phyloP scores from a whole-genome alignment of 2,113 vertebrate species.

The Callospermophilus lateralis region DNA sequence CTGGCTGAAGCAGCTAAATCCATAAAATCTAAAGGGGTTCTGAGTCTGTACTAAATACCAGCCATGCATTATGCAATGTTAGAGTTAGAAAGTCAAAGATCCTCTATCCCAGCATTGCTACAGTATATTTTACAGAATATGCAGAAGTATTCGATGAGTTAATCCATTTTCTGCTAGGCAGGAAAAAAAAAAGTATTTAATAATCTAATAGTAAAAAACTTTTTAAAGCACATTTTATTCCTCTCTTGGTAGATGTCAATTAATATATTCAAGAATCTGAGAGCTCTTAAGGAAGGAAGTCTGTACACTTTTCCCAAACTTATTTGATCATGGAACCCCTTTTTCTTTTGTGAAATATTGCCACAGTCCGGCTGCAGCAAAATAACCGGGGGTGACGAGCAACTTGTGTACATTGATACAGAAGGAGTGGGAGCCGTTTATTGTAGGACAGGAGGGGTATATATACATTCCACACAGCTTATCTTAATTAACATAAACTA shows the following conservation, averaged over 20 bases:
- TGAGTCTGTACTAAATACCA: not conserved
- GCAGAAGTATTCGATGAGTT: not conserved
- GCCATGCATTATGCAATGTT: not conserved
- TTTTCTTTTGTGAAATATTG: slow-evolving; percentile 9
- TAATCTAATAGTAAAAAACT: not conserved
- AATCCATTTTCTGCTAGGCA: not conserved
- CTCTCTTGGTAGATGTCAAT: not conserved
- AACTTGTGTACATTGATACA: too few relatives aligned
- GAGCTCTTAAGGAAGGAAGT: not conserved
- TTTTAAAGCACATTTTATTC: not conserved
- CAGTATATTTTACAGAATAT: not conserved
- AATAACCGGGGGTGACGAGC: too few relatives aligned
- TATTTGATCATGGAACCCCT: not conserved
- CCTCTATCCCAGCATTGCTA: not conserved
- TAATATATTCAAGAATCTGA: not conserved
- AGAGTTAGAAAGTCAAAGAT: not conserved
- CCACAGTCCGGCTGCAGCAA: too few relatives aligned
- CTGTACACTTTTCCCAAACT: not conserved
- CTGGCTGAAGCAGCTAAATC: not conserved
- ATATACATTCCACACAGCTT: too few relatives aligned
- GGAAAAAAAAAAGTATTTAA: not conserved
- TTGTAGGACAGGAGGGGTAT: too few relatives aligned
- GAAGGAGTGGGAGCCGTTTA: too few relatives aligned
- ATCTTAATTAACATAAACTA: too few relatives aligned
- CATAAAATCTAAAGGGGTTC: not conserved